A percentile compares a stretch with the other conserved stretches of the same genome.
These are phyloP conservation scores for Falco punctatus DNA, from an alignment of 2,113 vertebrate genomes.

Conservation along the genomic window DNA sequence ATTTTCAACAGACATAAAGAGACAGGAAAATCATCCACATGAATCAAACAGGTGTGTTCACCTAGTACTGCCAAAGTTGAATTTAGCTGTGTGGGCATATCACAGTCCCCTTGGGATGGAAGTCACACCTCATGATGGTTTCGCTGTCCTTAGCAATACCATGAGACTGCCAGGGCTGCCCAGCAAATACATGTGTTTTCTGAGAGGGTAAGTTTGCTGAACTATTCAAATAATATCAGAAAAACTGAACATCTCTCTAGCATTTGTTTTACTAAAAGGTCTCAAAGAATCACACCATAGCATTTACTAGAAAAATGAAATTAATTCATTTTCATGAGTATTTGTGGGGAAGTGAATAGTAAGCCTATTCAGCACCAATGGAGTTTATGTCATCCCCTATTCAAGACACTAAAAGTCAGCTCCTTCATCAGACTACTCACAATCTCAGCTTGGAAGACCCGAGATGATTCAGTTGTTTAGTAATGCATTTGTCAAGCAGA, in stretches of 20 bases:
- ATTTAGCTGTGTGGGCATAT: not conserved
- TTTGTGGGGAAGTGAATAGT: not conserved
- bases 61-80: not conserved
- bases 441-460: not conserved
- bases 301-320: not conserved
- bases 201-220: not conserved
- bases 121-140: accelerated
- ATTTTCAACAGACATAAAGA: not conserved
- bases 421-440: not conserved
- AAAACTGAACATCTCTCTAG: not conserved
- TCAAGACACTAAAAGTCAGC: not conserved
- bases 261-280: not conserved
- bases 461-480: not conserved
- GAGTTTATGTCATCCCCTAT: not conserved
- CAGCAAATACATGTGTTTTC: not conserved
- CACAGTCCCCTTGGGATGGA: not conserved
- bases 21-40: not conserved
- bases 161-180: not conserved
- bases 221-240: not conserved
- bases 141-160: not conserved
- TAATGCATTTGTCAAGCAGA: not conserved
- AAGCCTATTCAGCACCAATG: not conserved
- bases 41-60: not conserved
- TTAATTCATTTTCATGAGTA: not conserved
- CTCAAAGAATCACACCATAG: not conserved